phyloP scores from a whole-genome alignment of 2,113 vertebrate genomes.

The Esox niger region DNA sequence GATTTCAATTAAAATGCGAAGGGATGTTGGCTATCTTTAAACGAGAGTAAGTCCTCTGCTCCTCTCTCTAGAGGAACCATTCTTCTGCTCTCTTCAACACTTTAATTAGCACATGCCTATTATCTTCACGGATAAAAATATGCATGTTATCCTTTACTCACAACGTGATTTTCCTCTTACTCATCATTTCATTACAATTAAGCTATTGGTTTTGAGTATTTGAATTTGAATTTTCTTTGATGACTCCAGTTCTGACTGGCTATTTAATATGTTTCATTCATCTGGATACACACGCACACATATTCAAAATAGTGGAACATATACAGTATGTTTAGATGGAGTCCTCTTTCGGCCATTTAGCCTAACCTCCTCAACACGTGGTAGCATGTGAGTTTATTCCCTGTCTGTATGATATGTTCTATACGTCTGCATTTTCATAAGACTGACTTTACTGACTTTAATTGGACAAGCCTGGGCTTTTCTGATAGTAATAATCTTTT shows the following conservation, averaged over 20 bases:
- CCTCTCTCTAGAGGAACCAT: slow-evolving; percentile 53
- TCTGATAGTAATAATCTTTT: too few relatives aligned
- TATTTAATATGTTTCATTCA: slow-evolving; percentile 57
- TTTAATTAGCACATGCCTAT: slow-evolving; percentile 65
- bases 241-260: slow-evolving; percentile 45
- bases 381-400: slow-evolving; percentile 46
- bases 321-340: too few relatives aligned
- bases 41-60: slow-evolving; percentile 52
- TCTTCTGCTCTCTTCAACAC: slow-evolving; percentile 68
- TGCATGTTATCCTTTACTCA: slow-evolving; percentile 51
- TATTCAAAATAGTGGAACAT: too few relatives aligned
- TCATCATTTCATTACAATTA: slow-evolving; percentile 62
- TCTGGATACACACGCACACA: too few relatives aligned
- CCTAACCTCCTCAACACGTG: too few relatives aligned
- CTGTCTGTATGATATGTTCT: background rate
- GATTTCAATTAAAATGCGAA: slow-evolving; percentile 72
- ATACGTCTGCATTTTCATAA: background rate
- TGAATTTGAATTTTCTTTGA: slow-evolving; percentile 66
- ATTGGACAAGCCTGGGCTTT: background rate
- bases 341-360: too few relatives aligned
- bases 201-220: slow-evolving; percentile 66
- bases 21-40: slow-evolving; percentile 63
- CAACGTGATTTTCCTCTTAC: slow-evolving; percentile 62
- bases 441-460: background rate
- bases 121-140: slow-evolving; percentile 63